Base-by-base conservation (phyloP, 2,113 vertebrate genomes). In the Gorsachius goisagi region DNA sequence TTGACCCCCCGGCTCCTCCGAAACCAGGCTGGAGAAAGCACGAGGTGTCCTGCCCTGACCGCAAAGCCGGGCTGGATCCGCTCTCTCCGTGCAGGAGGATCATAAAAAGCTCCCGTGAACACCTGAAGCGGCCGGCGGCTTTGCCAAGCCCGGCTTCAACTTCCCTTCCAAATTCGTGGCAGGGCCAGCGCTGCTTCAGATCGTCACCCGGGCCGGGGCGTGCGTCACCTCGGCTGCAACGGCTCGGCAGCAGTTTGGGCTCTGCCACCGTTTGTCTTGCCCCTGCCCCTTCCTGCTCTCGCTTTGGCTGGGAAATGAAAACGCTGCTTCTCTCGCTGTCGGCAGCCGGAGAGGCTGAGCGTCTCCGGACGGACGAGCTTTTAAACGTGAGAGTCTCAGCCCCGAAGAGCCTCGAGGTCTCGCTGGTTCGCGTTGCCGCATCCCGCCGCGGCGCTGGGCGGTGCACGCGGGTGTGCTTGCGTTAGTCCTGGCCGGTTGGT, bases 381-480 rank as follows among this genome's bases (percentile, higher is more conserved):
- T 30, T 28, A 33, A 59, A 59, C 3, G 5, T 20, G 72, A 50
- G 76, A 32, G 26, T 8, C 49, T 2, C 6, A 16, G 56, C 35
- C 28, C 26, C 37, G 1, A 5, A 13, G 30, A n/a, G 28, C 47
- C 21, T 37, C 11, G 3, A 17, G 74, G 11, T 62, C 23, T 49
- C 16, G 1, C 22, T 5, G 0, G 30, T 69, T 18, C 39, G 1
- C 6, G 4, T 32, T 3, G 27, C 41, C 17, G n/a, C 62, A 14
- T 32, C 53, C 28, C 13, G 1, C 59, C 1, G 17, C 59, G 5
- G 37, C 4, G 20, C 39, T 23, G 32, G 39, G 62, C 6, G 2
- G 20, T 26, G 16, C 20, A 2, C 5, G 12, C 26, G 2, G 45
- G 52, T 45, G 4, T 18, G 15, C n/a, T 9, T 10, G 39, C 15